Evolutionary conservation across 2,888 invertebrate genomes (phyloP), one percentile per base, ranked within the genome.

Genomic region (Antitype chi): DNA sequence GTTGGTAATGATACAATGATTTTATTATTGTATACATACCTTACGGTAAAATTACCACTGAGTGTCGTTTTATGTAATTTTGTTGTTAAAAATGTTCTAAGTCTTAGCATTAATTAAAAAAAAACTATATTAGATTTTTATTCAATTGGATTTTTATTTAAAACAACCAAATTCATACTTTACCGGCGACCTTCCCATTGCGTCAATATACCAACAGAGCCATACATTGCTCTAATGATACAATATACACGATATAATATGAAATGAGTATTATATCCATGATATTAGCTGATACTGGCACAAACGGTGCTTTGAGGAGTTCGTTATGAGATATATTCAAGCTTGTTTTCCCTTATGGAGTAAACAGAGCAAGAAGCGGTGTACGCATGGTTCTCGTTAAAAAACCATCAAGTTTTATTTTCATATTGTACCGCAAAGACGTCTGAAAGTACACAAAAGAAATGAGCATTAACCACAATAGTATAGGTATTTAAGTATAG

Each of bases 221-320:
- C 49, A 78, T 77, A 75, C 53, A 76, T 78, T 74, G 70, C 52
- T 76, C 78, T 87, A 85, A 88, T 85, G 78, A 78, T 78, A 84
- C 73, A 78, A 79, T 78, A 79, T 63, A 70, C 47, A 66, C 55
- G 28, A 60, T 62, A 78, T 72, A 69, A 68, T 80, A 70, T 70
- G 66, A 70, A 71, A 75, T 74, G 72, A 80, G 67, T 73, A 80
- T 75, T 38, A 72, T 76, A 70, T 69, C 63, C 80, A 38, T 71
- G 67, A 71, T 80, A 80, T 78, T 76, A 77, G 64, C 71, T 69
- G 70, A 74, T 81, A 75, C 53, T 15, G 52, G 28, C 68, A 38
- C 20, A 74, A 74, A 79, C 67, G 67, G 52, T 57, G 52, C 66
- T 60, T 60, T 49, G 52, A 64, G 71, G 55, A 64, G 52, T 43